phyloP scores from a whole-genome alignment of 2,113 vertebrate species.

The Canis aureus region DNA sequence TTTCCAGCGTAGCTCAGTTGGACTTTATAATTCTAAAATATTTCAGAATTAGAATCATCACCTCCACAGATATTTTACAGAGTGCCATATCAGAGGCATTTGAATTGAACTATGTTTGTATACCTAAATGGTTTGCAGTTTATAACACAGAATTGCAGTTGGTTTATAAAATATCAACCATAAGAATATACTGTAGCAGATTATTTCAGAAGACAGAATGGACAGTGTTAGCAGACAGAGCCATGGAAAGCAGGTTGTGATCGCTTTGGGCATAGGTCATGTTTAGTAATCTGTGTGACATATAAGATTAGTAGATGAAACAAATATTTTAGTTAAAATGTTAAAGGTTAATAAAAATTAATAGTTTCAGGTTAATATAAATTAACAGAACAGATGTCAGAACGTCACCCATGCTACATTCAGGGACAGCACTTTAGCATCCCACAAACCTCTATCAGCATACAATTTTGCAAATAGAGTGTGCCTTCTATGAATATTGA shows the following conservation, averaged over 20 bases:
- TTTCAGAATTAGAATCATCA: background rate
- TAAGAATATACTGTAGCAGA: background rate
- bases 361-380: background rate
- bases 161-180: background rate
- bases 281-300: background rate
- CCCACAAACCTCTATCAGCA: background rate
- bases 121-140: background rate
- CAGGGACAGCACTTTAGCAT: background rate
- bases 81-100: background rate
- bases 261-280: background rate
- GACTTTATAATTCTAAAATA: conserved; percentile 11
- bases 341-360: background rate
- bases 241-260: background rate
- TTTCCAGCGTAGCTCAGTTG: background rate
- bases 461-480: background rate
- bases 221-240: background rate
- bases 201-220: conserved; percentile 15
- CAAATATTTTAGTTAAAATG: background rate
- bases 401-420: background rate
- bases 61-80: background rate
- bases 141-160: background rate
- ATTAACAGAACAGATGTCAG: conserved; percentile 15
- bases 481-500: conserved; percentile 6
- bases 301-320: background rate
- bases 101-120: background rate